phyloP scores from a whole-genome alignment of 2,888 invertebrate genomes.

The Gasteruption jaculator region DNA sequence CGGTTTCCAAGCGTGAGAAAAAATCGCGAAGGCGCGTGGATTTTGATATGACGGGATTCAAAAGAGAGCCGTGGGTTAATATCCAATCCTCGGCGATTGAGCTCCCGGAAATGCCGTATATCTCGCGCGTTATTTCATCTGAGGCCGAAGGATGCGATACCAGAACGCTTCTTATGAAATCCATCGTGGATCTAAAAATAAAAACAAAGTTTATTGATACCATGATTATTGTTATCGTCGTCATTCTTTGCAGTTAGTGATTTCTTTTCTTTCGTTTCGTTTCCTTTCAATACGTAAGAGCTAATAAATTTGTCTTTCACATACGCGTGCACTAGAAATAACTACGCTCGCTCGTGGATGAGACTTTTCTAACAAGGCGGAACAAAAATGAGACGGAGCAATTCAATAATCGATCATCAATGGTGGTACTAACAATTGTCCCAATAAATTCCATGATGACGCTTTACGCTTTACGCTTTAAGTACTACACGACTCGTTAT shows the following conservation, averaged over 20 bases:
- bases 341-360: too few species aligned
- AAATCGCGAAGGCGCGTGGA: conserved; percentile 17
- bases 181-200: conserved; percentile 41
- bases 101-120: conserved; percentile 56
- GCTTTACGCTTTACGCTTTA: too few species aligned
- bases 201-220: neutral
- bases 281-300: too few species aligned
- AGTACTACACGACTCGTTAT: too few species aligned
- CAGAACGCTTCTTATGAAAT: conserved; percentile 53
- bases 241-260: neutral
- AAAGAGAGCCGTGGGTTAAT: conserved; percentile 55
- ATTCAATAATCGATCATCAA: too few species aligned
- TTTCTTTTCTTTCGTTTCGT: too few species aligned
- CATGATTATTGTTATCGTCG: conserved; percentile 6
- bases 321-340: too few species aligned
- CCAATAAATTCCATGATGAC: too few species aligned
- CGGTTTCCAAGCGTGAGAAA: conserved; percentile 20
- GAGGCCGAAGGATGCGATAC: conserved; percentile 54
- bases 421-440: too few species aligned
- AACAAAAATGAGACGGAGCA: too few species aligned
- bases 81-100: conserved; percentile 56
- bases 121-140: conserved; percentile 1
- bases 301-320: too few species aligned
- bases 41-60: conserved; percentile 50
- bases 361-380: too few species aligned